Evolutionary conservation across 2,113 vertebrate genomes (phyloP), one percentile per base, ranked within the genome.

Genomic region (Seriola dumerili): DNA sequence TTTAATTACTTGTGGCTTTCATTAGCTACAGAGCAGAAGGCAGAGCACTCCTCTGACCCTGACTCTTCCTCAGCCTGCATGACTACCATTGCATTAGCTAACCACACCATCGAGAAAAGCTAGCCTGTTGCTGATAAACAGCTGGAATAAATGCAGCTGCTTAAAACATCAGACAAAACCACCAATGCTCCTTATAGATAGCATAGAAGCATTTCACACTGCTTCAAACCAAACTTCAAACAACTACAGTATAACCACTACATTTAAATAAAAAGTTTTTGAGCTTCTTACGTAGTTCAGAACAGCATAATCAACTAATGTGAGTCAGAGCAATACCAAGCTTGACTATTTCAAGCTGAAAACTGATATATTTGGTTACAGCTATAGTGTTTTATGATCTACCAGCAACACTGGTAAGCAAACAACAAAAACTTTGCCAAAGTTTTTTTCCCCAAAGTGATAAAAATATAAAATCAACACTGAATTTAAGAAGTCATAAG

Each of bases 1-100:
- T 78, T 92, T 83, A 88, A 84, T 90, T 80, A 88, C 86, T 90
- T 91, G 87, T 90, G 88, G 87, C 88, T 91, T 89, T 85, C 80
- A 90, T 89, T 81, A 80, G 84, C 68, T 78, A 74, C 77, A 85
- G 73, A 84, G 73, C 71, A 80, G 81, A 55, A 72, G 16, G 63
- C 59, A 68, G 42, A 50, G 70, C 55, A 23, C 81, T 81, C 32
- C 76, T 86, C 80, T 67, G 65, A 83, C 74, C 50, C 48, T 8
- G 44, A 40, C 64, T 78, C 59, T 80, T 83, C 63, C 75, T 44
- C 48, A 52, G 71, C 52, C 63, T 19, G 17, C 34, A 80, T 29
- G 50, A 73, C 46, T 67, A 16, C 76, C 19, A 19, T 29, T 64
- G 50, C 34, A 81, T 55, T 19, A 58, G 57, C 71, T 75, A 70